Base-by-base conservation (phyloP, 2,797 vertebrate species). In the Huso huso region DNA sequence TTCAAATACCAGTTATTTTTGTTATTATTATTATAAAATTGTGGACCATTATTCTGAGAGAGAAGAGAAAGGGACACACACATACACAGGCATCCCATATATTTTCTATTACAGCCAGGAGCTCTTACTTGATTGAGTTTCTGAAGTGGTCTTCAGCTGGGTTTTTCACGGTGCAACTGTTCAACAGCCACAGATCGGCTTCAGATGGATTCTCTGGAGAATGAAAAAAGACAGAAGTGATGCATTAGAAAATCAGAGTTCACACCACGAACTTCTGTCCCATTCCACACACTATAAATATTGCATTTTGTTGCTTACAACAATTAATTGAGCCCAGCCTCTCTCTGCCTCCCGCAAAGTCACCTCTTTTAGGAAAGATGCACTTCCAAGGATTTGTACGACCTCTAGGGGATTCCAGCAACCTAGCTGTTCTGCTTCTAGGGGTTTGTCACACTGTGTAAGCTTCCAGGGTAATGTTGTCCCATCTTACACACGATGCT, bases 141-240 rank as follows among this genome's bases (percentile, higher is more conserved):
- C 96, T 93, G 84, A 99, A 99, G 84, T 99, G 96, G 78, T 99
- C 96, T 76, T 98, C 96, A 0, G 96, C 94, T 1, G 96, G 96
- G 76, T 92, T 98, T 85, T 99, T 99, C 71, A 99, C 96, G 0
- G 96, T 99, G 67, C 96, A 99, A 76, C 96, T 99, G 85, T 99
- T 99, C 73, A 99, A 87, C 70, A 99, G 76, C 96, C 95, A 98
- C 62, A 99, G 77, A 72, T 98, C 95, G 68, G 96, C 96, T 55
- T 95, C 93, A 53, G 88, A 77, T 2, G 96, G 86, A 71, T 92
- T 84, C 23, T 97, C 96, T 99, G 75, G 48, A 58, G 37, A 77
- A 62, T 68, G 49, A 71, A 6, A 61, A 10, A 62, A 52, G 62
- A 52, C 18, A 68, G 50, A 64, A 68, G 63, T 8, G 3, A 3